Conservation (phyloP, 1,140 invertebrate species). For the Mactra quadrangularis region DNA sequence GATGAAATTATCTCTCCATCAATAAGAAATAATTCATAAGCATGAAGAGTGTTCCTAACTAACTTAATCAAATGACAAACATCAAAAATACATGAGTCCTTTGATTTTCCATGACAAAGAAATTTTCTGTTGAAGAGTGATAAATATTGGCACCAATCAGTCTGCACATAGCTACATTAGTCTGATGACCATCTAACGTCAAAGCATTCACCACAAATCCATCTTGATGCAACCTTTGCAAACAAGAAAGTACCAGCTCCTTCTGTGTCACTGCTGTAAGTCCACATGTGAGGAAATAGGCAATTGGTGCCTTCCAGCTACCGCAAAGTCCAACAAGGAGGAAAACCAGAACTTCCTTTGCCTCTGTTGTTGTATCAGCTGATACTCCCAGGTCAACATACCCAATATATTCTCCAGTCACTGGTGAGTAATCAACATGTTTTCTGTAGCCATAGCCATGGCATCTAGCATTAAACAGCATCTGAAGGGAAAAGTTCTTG, state of each 20-base stretch:
- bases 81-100: too few species aligned
- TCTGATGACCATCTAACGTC: neutral
- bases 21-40: too few species aligned
- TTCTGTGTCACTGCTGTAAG: neutral
- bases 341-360: neutral
- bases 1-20: too few species aligned
- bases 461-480: conserved; percentile 1
- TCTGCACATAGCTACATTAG: neutral
- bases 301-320: neutral
- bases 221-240: neutral
- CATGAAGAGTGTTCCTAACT: too few species aligned
- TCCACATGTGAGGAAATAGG: neutral
- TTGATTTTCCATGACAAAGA: too few species aligned
- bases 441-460: neutral
- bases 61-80: too few species aligned
- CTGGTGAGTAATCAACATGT: neutral
- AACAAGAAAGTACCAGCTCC: neutral
- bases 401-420: neutral
- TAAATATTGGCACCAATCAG: too few species aligned
- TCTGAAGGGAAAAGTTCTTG: too few species aligned
- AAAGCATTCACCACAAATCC: neutral
- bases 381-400: neutral
- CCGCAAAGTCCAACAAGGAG: neutral
- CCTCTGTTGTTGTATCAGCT: neutral
- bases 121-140: too few species aligned